Percentiles rank a stretch among this genome's conserved stretches.
Evolutionary conservation across 2,888 invertebrate species (phyloP).

Genomic region (Salticus scenicus): DNA sequence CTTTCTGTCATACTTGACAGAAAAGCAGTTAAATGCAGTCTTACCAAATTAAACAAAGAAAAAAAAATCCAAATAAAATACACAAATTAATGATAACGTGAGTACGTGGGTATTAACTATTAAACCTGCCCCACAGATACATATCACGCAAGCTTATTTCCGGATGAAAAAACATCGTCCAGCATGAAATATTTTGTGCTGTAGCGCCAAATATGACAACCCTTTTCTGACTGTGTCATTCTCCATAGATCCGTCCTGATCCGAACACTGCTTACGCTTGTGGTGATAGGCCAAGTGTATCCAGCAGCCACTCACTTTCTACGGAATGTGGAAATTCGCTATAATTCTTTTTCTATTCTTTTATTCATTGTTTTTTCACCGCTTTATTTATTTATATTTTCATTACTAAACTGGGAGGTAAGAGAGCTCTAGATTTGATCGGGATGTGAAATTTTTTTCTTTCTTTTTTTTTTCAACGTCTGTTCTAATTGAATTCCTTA

Average conservation of each 20-base stretch:
- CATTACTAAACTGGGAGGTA: background rate
- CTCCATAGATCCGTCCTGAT: background rate
- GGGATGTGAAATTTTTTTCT: background rate
- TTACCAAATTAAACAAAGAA: too few relatives aligned
- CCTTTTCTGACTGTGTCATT: background rate
- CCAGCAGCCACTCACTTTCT: background rate
- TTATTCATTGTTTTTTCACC: background rate
- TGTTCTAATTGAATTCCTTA: background rate
- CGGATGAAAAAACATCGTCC: background rate
- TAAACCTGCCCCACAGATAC: background rate
- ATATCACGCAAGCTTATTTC: background rate
- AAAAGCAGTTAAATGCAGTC: too few relatives aligned
- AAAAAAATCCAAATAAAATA: too few relatives aligned
- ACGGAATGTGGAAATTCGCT: conserved; percentile 2
- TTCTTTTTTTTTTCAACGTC: too few relatives aligned
- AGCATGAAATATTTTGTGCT: background rate
- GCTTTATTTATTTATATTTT: conserved; percentile 3
- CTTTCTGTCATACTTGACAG: too few relatives aligned
- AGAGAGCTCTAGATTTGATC: background rate
- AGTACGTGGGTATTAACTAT: too few relatives aligned
- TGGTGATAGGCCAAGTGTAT: background rate
- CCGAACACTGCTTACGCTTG: background rate
- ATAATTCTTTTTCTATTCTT: background rate
- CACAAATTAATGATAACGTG: background rate
- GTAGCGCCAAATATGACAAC: background rate